These are phyloP conservation scores for Sturmia bella DNA, from an alignment of 2,888 invertebrate species.

Conservation along the genomic window DNA sequence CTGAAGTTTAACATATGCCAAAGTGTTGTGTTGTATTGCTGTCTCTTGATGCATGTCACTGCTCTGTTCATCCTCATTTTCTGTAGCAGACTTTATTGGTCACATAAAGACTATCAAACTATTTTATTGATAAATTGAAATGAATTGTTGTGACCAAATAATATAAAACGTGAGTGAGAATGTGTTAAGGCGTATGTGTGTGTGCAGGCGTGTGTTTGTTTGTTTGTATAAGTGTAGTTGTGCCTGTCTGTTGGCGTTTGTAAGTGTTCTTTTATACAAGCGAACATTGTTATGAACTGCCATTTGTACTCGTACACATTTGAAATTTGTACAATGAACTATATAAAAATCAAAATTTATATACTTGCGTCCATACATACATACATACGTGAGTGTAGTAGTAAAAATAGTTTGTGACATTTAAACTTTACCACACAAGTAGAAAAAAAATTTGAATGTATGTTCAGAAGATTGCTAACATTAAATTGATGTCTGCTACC, in stretches of 20 bases:
- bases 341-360: slow-evolving; percentile 39
- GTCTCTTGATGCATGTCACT: not conserved
- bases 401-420: slow-evolving; percentile 42
- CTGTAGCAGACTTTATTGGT: slow-evolving; percentile 45
- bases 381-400: too few relatives aligned
- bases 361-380: too few relatives aligned
- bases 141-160: slow-evolving; percentile 61
- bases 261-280: not conserved
- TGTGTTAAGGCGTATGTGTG: not conserved
- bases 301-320: slow-evolving; percentile 10
- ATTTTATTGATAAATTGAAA: slow-evolving; percentile 69
- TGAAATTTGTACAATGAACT: slow-evolving; percentile 18
- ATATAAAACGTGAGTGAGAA: slow-evolving; percentile 35
- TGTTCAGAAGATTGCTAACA: not conserved
- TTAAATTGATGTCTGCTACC: slow-evolving; percentile 39
- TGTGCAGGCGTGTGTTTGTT: not conserved
- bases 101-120: slow-evolving; percentile 64
- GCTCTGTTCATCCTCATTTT: slow-evolving; percentile 21
- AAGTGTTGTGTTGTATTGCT: not conserved
- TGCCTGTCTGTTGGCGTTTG: not conserved
- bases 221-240: not conserved
- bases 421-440: slow-evolving; percentile 15
- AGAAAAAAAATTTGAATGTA: not conserved
- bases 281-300: slow-evolving; percentile 13
- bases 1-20: not conserved